phyloP scores from a whole-genome alignment of 2,113 vertebrate genomes.

The Mola mola region DNA sequence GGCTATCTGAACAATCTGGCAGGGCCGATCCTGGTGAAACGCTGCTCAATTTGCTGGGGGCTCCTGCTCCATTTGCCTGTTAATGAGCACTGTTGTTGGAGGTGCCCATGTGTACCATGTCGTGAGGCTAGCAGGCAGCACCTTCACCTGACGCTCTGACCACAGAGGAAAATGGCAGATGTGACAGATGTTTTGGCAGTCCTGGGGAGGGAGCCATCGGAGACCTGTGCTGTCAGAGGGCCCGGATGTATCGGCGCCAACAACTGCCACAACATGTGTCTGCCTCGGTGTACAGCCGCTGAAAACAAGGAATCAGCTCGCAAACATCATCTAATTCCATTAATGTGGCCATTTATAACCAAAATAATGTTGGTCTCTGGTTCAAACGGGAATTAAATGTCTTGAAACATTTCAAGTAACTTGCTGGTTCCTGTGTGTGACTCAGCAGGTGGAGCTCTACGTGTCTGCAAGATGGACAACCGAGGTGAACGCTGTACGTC shows the following conservation, averaged over 20 bases:
- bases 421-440: conserved; percentile 24
- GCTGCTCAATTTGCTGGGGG: conserved; percentile 78
- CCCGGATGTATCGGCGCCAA: conserved; percentile 53
- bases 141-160: conserved; percentile 81
- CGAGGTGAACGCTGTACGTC: conserved; percentile 49
- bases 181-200: conserved; percentile 79
- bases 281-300: conserved; percentile 20
- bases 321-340: conserved; percentile 22
- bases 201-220: conserved; percentile 68
- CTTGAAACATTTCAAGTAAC: background rate
- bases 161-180: conserved; percentile 70
- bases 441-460: conserved; percentile 39
- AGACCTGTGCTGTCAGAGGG: conserved; percentile 69
- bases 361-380: too few relatives aligned
- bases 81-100: conserved; percentile 84
- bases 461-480: conserved; percentile 53
- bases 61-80: conserved; percentile 83
- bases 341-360: background rate
- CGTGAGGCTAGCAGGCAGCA: conserved; percentile 76
- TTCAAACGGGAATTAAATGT: too few relatives aligned
- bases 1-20: conserved; percentile 80
- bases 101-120: conserved; percentile 83
- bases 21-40: conserved; percentile 72
- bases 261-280: conserved; percentile 75
- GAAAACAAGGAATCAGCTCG: conserved; percentile 46